Evolutionary conservation across 2,113 vertebrate species (phyloP).

Genomic region (Triplophysa rosa): DNA sequence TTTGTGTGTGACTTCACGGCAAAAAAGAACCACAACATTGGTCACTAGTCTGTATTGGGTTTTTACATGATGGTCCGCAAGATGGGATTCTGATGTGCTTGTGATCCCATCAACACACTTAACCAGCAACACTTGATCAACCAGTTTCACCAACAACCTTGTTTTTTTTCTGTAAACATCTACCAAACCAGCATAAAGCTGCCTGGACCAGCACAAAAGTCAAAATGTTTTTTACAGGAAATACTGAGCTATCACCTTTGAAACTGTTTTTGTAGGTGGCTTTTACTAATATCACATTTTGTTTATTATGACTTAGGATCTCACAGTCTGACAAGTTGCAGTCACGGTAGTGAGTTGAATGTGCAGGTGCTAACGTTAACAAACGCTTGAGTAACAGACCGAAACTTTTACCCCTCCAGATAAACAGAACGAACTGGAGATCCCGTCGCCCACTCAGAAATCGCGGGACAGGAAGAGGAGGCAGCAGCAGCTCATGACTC

Average conservation of each 20-base stretch:
- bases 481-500: constrained; percentile 93
- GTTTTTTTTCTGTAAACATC: too few relatives aligned
- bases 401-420: constrained; percentile 72
- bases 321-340: constrained; percentile 19
- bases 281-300: background rate
- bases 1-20: too few relatives aligned
- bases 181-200: background rate
- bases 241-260: background rate
- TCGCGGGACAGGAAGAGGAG: constrained; percentile 92
- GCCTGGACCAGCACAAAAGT: background rate
- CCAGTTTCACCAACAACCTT: background rate
- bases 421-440: constrained; percentile 97
- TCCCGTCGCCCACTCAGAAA: constrained; percentile 93
- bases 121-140: background rate
- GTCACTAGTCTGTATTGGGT: too few relatives aligned
- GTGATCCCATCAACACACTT: background rate
- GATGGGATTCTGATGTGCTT: background rate
- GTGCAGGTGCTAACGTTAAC: background rate
- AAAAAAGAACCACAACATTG: too few relatives aligned
- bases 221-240: background rate
- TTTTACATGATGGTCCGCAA: too few relatives aligned
- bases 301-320: background rate
- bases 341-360: constrained; percentile 21
- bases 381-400: constrained; percentile 35
- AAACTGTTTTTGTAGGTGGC: background rate